Conservation (phyloP, 2,797 vertebrate genomes). For the Dendrocincla tyrannina region DNA sequence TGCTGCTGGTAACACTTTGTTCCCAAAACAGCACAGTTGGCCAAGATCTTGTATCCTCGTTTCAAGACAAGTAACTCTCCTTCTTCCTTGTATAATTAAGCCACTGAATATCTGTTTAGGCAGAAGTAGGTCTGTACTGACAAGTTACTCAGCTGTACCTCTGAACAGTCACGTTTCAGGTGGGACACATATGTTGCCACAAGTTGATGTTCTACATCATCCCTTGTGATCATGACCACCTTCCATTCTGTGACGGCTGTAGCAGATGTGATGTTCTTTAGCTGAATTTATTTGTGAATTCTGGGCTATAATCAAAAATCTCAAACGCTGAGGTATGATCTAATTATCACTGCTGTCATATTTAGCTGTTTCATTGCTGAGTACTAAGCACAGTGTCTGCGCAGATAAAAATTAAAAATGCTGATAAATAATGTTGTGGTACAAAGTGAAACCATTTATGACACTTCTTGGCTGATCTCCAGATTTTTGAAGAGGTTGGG, state of each 20-base stretch:
- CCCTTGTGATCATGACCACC: fast-evolving
- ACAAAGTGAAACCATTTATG: constrained; percentile 18
- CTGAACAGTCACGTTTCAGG: neutral
- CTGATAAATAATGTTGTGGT: neutral
- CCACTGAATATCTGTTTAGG: neutral
- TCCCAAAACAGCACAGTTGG: fast-evolving
- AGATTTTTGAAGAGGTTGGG: constrained; percentile 17
- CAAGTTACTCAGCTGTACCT: fast-evolving
- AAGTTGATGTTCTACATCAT: neutral
- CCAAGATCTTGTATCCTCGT: neutral
- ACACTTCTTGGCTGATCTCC: constrained; percentile 18
- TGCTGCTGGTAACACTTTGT: fast-evolving
- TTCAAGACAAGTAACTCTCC: neutral
- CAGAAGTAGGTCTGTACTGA: neutral
- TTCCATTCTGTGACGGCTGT: neutral
- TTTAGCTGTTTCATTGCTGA: neutral
- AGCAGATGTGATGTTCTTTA: neutral
- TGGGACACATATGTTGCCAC: fast-evolving
- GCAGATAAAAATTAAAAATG: neutral
- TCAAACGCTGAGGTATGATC: neutral
- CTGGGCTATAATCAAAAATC: neutral
- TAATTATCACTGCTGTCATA: neutral
- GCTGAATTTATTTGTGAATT: neutral
- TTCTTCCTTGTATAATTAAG: neutral
- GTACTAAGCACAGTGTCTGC: neutral